These are phyloP conservation scores for Phaethon lepturus DNA, from an alignment of 2,113 vertebrate genomes.

Conservation along the genomic window DNA sequence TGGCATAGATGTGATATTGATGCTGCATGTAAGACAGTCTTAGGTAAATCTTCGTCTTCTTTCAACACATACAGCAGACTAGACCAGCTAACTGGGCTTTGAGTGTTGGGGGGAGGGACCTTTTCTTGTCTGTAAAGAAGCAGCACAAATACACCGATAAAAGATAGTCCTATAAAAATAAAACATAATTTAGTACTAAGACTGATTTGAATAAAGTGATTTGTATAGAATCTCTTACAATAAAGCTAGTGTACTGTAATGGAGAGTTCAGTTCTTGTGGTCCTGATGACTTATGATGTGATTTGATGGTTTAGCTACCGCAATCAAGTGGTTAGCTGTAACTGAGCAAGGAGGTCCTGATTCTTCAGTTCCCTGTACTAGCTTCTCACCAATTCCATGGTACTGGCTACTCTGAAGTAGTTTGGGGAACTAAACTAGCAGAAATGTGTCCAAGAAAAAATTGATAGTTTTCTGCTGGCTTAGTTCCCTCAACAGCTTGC, in stretches of 20 bases:
- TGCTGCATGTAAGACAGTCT: neutral
- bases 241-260: neutral
- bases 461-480: neutral
- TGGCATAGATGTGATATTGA: neutral
- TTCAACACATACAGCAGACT: neutral
- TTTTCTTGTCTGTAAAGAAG: neutral
- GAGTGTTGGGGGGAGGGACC: neutral
- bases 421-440: neutral
- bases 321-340: neutral
- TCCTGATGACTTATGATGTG: neutral
- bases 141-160: neutral
- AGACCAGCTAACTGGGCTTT: neutral
- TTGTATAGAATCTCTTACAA: neutral
- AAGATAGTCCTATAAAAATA: neutral
- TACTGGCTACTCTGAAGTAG: fast-evolving
- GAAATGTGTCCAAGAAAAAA: neutral
- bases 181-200: neutral
- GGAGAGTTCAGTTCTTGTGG: neutral
- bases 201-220: neutral
- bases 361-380: neutral
- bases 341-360: neutral
- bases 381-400: neutral
- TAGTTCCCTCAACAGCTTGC: neutral
- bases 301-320: neutral
- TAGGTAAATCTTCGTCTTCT: neutral